Evolutionary conservation across 2,888 invertebrate species (phyloP), one percentile per base, ranked within the genome.

Genomic region (Crepidodera aurea): DNA sequence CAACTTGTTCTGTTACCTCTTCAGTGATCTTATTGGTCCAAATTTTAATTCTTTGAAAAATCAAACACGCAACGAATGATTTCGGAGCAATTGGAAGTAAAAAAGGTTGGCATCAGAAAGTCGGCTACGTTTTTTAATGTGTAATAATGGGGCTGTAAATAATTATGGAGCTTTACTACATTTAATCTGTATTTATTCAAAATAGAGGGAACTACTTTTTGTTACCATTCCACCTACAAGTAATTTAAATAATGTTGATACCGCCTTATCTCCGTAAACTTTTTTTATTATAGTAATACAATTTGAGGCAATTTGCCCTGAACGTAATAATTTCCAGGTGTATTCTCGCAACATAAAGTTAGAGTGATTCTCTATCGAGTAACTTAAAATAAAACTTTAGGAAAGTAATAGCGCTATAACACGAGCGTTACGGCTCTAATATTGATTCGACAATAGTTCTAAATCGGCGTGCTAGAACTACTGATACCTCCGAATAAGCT

Each of bases 371-470:
- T 37, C 29, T n/a, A 13, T 27, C 4, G 10, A 37, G 46, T 46
- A 60, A 53, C 15, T 55, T 15, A 34, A 44, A 54, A 40, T 19
- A 34, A 44, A 59, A 8, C 55, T 62, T 56, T 51, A 27, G 12
- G 29, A 48, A 54, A 58, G 34, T 62, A 46, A 58, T 62, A 32
- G 16, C 51, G 51, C 42, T 46, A 56, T 48, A 58, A 53, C 62
- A 62, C 48, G 39, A 34, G 34, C 39, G 32, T 44, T 51, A 44
- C 32, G 42, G 32, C 44, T 54, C 40, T 15, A 19, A 54, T 56
- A 61, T 58, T 34, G 54, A 60, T 48, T 51, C 44, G 37, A 57
- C 51, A 53, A 60, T 60, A 58, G 50, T 64, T 64, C 53, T 39
- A 25, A 57, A 60, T 60, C 48, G 60, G 53, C 18, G 13, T 50